A percentile compares a stretch with the other conserved stretches of the same genome.
phyloP scores from a whole-genome alignment of 2,797 vertebrate species.

The Myotis daubentonii region DNA sequence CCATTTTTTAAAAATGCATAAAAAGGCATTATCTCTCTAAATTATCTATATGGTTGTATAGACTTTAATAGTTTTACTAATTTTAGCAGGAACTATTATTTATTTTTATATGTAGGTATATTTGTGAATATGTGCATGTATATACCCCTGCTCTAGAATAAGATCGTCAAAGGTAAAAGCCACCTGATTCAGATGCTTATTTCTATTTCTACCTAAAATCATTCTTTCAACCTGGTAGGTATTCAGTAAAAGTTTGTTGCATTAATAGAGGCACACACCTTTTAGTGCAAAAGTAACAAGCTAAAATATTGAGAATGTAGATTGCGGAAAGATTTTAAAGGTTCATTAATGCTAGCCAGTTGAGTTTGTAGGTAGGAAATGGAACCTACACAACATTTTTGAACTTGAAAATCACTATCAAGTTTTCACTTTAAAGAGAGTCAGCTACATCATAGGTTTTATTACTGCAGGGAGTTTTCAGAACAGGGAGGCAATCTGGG shows the following conservation, averaged over 20 bases:
- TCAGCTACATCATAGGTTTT: slow-evolving; percentile 41
- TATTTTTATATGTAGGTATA: neutral
- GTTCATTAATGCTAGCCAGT: neutral
- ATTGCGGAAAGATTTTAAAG: neutral
- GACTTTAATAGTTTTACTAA: neutral
- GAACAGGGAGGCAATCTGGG: slow-evolving; percentile 13
- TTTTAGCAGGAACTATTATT: neutral
- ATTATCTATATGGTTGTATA: neutral
- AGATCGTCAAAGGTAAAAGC: neutral
- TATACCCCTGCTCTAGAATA: neutral
- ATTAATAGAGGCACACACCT: neutral
- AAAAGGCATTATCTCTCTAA: neutral
- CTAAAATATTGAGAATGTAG: neutral
- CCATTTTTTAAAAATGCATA: neutral
- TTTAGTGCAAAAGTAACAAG: neutral
- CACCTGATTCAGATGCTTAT: neutral
- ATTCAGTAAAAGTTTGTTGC: neutral
- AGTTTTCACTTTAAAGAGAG: neutral
- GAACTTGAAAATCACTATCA: slow-evolving; percentile 25
- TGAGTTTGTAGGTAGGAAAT: slow-evolving; percentile 3
- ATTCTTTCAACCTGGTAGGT: neutral
- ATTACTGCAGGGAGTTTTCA: slow-evolving; percentile 46
- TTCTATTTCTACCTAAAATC: neutral
- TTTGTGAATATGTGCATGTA: neutral
- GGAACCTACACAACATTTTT: slow-evolving; percentile 17